Conservation (phyloP, 2,888 invertebrate species). For the Candidula unifasciata region DNA sequence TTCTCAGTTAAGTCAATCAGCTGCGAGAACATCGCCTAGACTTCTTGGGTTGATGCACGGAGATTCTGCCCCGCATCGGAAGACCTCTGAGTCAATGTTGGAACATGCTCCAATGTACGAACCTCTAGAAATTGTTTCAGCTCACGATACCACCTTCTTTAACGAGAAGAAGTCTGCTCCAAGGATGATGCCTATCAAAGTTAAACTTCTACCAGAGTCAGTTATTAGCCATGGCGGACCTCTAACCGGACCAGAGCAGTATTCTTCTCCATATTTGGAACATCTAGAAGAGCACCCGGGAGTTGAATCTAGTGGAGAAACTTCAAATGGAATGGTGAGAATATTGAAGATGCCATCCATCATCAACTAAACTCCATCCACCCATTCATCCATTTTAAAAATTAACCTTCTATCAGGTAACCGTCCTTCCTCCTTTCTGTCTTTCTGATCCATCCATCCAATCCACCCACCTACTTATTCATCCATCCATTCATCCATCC, state of each 20-base stretch:
- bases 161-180: neutral
- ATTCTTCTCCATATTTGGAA: conserved; percentile 40
- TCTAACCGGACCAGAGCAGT: conserved; percentile 28
- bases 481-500: no score
- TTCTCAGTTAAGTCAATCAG: neutral
- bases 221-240: conserved; percentile 45
- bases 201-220: conserved; percentile 17
- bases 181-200: neutral
- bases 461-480: no score
- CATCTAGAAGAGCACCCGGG: neutral
- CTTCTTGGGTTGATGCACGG: conserved; percentile 14
- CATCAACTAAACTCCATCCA: no score
- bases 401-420: no score
- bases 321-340: conserved; percentile 42
- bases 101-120: conserved; percentile 19
- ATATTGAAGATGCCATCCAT: neutral
- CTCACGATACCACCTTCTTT: neutral
- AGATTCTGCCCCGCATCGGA: neutral
- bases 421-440: no score
- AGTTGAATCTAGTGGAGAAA: conserved; percentile 13
- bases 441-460: no score
- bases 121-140: conserved; percentile 30
- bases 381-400: no score
- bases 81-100: conserved; percentile 19
- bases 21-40: neutral